Conservation (phyloP, 2,797 vertebrate genomes). For the Gobionotothen gibberifrons region DNA sequence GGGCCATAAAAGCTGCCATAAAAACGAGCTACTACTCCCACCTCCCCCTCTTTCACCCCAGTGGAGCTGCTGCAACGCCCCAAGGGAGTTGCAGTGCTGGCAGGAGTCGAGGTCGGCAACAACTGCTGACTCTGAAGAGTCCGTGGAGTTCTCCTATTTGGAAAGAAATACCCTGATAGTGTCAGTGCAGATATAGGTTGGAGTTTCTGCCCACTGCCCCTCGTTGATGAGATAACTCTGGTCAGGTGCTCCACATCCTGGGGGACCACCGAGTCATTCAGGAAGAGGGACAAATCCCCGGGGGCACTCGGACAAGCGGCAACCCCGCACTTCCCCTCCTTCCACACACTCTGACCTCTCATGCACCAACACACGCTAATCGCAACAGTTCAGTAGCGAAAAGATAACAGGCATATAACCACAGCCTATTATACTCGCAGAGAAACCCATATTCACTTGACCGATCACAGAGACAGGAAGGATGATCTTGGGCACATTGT, state of each 20-base stretch:
- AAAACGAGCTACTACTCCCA: constrained; percentile 40
- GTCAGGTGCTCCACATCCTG: constrained; percentile 54
- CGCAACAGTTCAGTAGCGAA: constrained; percentile 3
- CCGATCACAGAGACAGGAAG: constrained; percentile 12
- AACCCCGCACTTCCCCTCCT: neutral
- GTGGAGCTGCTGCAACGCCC: constrained; percentile 29
- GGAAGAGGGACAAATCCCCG: constrained; percentile 59
- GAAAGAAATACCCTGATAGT: neutral
- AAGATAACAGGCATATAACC: constrained; percentile 38
- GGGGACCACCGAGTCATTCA: constrained; percentile 48
- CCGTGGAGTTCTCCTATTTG: neutral
- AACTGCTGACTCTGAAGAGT: constrained; percentile 10
- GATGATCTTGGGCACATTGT: neutral
- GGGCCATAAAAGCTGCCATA: constrained; percentile 69
- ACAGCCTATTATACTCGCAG: constrained; percentile 35
- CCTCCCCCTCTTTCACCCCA: neutral
- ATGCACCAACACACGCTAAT: constrained; percentile 32
- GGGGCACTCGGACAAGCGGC: constrained; percentile 32
- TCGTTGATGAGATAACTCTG: constrained; percentile 57
- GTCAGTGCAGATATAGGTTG: constrained; percentile 47
- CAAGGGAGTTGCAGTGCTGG: constrained; percentile 30
- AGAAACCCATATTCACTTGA: constrained; percentile 20
- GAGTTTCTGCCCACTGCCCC: constrained; percentile 45
- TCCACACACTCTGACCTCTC: constrained; percentile 31
- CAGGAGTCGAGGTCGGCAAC: constrained; percentile 23